These are phyloP conservation scores for Lepidotrigona ventralis DNA, from an alignment of 1,140 invertebrate species.

Conservation along the genomic window DNA sequence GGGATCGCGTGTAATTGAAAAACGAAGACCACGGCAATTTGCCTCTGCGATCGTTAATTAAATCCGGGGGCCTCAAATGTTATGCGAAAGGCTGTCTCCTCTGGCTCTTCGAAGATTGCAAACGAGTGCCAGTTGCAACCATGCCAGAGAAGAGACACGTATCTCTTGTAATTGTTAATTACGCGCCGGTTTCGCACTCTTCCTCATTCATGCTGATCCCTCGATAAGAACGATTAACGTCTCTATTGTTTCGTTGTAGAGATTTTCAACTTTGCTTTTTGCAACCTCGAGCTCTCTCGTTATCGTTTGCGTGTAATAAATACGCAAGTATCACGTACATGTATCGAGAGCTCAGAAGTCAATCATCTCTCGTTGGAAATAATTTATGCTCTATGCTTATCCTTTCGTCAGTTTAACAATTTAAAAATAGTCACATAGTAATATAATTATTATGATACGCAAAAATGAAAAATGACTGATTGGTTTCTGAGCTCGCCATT, in stretches of 20 bases:
- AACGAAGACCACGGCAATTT: constrained; percentile 1
- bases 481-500: too few species aligned
- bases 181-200: constrained; percentile 31
- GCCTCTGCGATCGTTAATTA: constrained; percentile 26
- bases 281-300: not conserved
- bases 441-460: too few species aligned
- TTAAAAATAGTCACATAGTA: too few species aligned
- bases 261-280: constrained; percentile 12
- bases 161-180: constrained; percentile 59
- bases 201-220: constrained; percentile 23
- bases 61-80: not conserved
- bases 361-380: too few species aligned
- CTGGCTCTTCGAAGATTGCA: constrained; percentile 35
- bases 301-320: not conserved
- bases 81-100: constrained; percentile 5
- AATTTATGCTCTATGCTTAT: too few species aligned
- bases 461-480: too few species aligned
- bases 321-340: too few species aligned
- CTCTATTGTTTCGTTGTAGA: constrained; percentile 33
- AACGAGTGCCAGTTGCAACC: constrained; percentile 42
- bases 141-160: constrained; percentile 29
- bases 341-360: too few species aligned
- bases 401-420: too few species aligned
- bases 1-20: constrained; percentile 1
- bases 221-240: constrained; percentile 52